A percentile compares a stretch with the other conserved stretches of the same genome.
These are phyloP conservation scores for Labeo catla DNA, from an alignment of 2,113 vertebrate species.

Conservation along the genomic window DNA sequence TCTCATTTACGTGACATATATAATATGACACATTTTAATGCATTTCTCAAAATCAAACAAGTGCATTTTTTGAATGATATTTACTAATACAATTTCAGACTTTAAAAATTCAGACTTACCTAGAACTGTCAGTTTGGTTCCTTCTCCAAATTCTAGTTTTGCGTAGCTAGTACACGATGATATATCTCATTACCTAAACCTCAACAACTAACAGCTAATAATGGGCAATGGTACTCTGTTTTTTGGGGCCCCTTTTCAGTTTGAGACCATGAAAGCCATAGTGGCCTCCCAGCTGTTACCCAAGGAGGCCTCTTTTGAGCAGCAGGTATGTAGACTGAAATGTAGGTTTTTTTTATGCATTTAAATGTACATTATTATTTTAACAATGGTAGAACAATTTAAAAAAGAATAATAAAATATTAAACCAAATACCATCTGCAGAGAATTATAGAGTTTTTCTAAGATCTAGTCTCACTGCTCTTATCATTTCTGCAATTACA, in stretches of 20 bases:
- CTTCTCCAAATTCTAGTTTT: constrained; percentile 44
- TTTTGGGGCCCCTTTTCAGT: constrained; percentile 15
- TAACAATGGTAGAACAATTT: neutral
- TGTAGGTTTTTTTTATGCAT: neutral
- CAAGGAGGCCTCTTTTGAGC: constrained; percentile 19
- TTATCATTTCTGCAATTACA: neutral
- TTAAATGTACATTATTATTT: neutral
- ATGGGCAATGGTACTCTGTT: constrained; percentile 22
- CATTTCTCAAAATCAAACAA: neutral
- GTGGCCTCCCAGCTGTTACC: constrained; percentile 36
- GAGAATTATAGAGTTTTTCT: neutral
- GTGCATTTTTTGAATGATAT: neutral
- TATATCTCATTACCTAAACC: constrained; percentile 42
- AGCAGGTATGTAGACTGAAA: neutral
- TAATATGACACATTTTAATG: neutral
- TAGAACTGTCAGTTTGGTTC: constrained; percentile 51
- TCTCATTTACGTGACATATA: neutral
- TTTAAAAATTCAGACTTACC: constrained; percentile 30
- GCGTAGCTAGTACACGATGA: constrained; percentile 46
- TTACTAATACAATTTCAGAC: neutral
- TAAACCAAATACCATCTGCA: neutral
- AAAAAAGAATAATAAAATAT: neutral
- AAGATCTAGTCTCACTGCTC: neutral
- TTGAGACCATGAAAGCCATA: constrained; percentile 18
- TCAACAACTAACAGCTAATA: constrained; percentile 30